These are phyloP conservation scores for Parauchenoglanis ngamensis DNA, from an alignment of 2,797 vertebrate species.

Conservation along the genomic window DNA sequence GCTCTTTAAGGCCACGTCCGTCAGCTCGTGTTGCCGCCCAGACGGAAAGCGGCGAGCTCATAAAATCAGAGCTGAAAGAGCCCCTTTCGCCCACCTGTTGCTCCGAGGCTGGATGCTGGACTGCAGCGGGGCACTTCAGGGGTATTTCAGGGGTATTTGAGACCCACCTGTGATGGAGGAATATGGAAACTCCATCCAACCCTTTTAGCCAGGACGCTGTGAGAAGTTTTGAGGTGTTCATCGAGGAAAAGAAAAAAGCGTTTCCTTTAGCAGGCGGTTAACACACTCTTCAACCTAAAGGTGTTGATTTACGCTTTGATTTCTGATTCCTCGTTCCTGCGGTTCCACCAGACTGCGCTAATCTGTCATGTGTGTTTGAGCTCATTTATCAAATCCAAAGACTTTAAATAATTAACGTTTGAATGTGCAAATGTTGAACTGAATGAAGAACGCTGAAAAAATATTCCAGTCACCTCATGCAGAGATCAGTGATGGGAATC, in stretches of 20 bases:
- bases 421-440: slow-evolving; percentile 2
- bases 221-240: slow-evolving; percentile 1
- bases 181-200: slow-evolving; percentile 57
- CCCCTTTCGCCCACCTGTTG: slow-evolving; percentile 77
- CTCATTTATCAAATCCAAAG: slow-evolving; percentile 6
- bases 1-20: slow-evolving; percentile 63
- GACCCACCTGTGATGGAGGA: slow-evolving; percentile 75
- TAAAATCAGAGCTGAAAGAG: slow-evolving; percentile 68
- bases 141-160: slow-evolving; percentile 62
- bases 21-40: slow-evolving; percentile 75
- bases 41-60: slow-evolving; percentile 72
- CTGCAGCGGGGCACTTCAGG: slow-evolving; percentile 40
- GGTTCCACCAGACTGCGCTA: background rate
- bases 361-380: slow-evolving; percentile 14
- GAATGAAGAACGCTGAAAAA: background rate
- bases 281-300: background rate
- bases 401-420: background rate
- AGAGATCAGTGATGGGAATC: background rate
- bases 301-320: background rate
- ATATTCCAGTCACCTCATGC: background rate
- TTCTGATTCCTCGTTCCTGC: background rate
- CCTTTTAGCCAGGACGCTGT: background rate
- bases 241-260: background rate
- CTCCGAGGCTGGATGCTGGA: slow-evolving; percentile 51
- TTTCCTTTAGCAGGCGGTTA: slow-evolving; percentile 24